Percentiles rank a stretch among this genome's conserved stretches.
phyloP scores from a whole-genome alignment of 1,140 invertebrate genomes.

The Asbolus verrucosus region DNA sequence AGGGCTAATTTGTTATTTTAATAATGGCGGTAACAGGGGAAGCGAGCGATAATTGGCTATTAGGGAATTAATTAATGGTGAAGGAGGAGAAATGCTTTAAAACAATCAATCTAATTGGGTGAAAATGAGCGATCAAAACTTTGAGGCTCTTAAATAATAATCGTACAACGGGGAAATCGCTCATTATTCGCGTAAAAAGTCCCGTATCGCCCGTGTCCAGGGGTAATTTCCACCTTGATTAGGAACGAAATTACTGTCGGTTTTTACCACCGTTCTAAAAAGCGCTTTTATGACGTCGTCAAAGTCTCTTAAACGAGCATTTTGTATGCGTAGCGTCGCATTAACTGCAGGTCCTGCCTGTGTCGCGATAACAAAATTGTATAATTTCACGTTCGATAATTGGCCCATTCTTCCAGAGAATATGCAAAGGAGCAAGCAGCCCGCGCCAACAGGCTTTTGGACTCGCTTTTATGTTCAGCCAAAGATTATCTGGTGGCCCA shows the following conservation, averaged over 20 bases:
- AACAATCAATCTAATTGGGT: neutral
- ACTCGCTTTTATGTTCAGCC: conserved; percentile 55
- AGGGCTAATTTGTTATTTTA: neutral
- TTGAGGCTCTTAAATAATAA: no score
- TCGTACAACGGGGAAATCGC: no score
- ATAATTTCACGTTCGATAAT: conserved; percentile 5
- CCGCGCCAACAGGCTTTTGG: conserved; percentile 56
- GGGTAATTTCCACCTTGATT: conserved; percentile 31
- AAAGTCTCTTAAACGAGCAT: no score
- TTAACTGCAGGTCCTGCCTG: no score
- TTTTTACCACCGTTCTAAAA: conserved; percentile 15
- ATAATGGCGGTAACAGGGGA: neutral
- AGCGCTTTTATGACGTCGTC: conserved; percentile 10
- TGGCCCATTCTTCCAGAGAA: conserved; percentile 53
- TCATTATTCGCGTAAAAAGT: no score
- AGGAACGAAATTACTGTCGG: conserved; percentile 8
- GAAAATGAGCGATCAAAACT: neutral
- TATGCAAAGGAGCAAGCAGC: conserved; percentile 45
- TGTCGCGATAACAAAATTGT: conserved; percentile 1
- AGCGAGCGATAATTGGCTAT: neutral
- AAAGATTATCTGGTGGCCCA: conserved; percentile 58
- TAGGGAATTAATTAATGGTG: conserved; percentile 3
- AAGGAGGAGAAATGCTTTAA: neutral
- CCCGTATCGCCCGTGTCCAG: conserved; percentile 10
- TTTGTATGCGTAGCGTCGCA: conserved; percentile 24